phyloP scores from a whole-genome alignment of 2,113 vertebrate species.

The Rostratula benghalensis region DNA sequence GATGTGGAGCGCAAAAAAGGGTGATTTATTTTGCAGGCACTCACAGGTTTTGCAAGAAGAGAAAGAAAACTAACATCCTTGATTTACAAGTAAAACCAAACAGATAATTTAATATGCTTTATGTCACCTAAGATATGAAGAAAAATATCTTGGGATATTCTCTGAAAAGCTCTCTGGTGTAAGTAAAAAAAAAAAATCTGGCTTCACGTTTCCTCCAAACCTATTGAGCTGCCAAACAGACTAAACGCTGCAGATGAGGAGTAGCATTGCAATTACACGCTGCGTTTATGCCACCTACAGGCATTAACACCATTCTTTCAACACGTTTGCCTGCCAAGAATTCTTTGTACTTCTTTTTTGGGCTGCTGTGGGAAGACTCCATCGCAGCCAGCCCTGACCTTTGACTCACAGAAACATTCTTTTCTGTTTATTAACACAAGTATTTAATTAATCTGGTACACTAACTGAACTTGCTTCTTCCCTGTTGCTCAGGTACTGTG shows the following conservation, averaged over 20 bases:
- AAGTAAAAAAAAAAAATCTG: neutral
- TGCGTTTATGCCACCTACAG: slow-evolving; percentile 59
- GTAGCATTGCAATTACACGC: neutral
- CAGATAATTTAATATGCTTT: neutral
- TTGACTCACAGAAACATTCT: neutral
- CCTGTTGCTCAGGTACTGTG: neutral
- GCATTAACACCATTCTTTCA: neutral
- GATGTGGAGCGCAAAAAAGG: neutral
- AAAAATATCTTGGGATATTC: neutral
- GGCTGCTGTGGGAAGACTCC: neutral
- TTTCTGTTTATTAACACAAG: neutral
- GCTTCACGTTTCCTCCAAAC: neutral
- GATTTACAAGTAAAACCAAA: neutral
- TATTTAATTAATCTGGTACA: neutral
- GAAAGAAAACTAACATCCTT: neutral
- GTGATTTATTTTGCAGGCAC: neutral
- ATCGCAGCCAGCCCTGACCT: neutral
- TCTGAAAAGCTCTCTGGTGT: neutral
- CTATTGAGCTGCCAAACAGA: neutral
- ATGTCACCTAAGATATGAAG: neutral
- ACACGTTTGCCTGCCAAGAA: neutral
- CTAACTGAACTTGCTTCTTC: neutral
- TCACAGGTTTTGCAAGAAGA: neutral
- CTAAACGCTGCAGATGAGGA: neutral
- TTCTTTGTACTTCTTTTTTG: rapidly evolving